Percentiles rank a stretch among this genome's conserved stretches.
Conservation (phyloP, 2,888 invertebrate genomes). For the Plebejus anna region DNA sequence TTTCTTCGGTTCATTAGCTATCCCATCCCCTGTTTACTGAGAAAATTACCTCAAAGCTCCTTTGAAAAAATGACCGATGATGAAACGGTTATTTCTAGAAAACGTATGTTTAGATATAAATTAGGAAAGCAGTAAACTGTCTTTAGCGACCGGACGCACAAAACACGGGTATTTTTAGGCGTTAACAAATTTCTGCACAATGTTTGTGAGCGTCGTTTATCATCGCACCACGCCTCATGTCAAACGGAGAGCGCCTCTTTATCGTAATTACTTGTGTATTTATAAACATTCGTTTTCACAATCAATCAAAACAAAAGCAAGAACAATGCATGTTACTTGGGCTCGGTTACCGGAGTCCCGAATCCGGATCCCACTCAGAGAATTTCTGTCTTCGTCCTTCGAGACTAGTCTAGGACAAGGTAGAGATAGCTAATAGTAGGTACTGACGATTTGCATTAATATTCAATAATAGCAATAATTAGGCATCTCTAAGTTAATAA, state of each 20-base stretch:
- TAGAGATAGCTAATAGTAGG: no score
- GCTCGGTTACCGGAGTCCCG: no score
- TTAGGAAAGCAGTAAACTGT: slow-evolving; percentile 14
- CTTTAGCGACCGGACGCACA: slow-evolving; percentile 17
- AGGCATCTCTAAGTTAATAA: no score
- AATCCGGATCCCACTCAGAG: no score
- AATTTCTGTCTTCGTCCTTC: no score
- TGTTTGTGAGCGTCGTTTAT: slow-evolving; percentile 21
- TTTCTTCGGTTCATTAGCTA: not conserved
- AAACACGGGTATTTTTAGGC: slow-evolving; percentile 22
- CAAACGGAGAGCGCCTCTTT: not conserved
- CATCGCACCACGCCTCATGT: slow-evolving; percentile 12
- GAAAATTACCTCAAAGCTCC: slow-evolving; percentile 3
- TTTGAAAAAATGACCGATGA: slow-evolving; percentile 19
- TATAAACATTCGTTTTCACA: not conserved
- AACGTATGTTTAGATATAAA: slow-evolving; percentile 19
- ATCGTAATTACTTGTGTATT: slow-evolving; percentile 7
- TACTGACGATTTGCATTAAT: no score
- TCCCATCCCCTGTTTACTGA: not conserved
- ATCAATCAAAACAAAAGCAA: not conserved
- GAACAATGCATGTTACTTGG: not conserved
- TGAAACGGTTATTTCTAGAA: not conserved
- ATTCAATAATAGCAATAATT: no score
- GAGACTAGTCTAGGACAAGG: no score
- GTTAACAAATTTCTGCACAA: slow-evolving; percentile 20